phyloP scores from a whole-genome alignment of 2,113 vertebrate species.

The Cochlearius cochlearius region DNA sequence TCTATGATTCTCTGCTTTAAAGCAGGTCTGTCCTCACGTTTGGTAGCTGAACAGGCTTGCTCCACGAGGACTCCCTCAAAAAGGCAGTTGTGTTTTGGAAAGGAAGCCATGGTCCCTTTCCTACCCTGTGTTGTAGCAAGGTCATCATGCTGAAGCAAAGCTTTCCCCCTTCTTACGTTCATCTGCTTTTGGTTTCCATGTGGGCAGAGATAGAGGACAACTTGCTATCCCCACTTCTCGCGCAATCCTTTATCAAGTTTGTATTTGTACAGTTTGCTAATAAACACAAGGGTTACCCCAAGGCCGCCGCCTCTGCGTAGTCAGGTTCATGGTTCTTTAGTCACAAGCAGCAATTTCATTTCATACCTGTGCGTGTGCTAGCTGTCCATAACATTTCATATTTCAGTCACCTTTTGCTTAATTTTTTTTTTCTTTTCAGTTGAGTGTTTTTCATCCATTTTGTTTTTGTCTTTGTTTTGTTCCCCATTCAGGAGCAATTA shows the following conservation, averaged over 20 bases:
- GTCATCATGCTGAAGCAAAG: background rate
- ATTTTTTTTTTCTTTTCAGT: constrained; percentile 69
- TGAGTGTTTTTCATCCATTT: constrained; percentile 70
- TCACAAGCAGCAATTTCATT: background rate
- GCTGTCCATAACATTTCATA: constrained; percentile 34
- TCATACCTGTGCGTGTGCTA: background rate
- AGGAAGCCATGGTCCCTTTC: background rate
- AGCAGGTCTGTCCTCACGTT: accelerated
- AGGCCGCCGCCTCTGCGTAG: background rate
- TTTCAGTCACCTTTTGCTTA: constrained; percentile 41
- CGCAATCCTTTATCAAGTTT: background rate
- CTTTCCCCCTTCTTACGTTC: background rate
- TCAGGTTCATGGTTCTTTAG: background rate
- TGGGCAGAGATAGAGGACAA: background rate
- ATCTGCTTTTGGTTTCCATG: background rate
- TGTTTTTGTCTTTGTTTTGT: constrained; percentile 72
- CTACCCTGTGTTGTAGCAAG: background rate
- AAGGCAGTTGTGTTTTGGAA: background rate
- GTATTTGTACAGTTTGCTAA: background rate
- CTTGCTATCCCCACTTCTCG: background rate
- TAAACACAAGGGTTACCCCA: background rate
- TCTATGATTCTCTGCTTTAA: background rate
- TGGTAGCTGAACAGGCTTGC: background rate
- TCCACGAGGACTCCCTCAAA: background rate
- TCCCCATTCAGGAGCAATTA: constrained; percentile 87